Percentiles rank a stretch among this genome's conserved stretches.
These are phyloP conservation scores for Clitarchus hookeri DNA, from an alignment of 2,888 invertebrate genomes.

Conservation along the genomic window DNA sequence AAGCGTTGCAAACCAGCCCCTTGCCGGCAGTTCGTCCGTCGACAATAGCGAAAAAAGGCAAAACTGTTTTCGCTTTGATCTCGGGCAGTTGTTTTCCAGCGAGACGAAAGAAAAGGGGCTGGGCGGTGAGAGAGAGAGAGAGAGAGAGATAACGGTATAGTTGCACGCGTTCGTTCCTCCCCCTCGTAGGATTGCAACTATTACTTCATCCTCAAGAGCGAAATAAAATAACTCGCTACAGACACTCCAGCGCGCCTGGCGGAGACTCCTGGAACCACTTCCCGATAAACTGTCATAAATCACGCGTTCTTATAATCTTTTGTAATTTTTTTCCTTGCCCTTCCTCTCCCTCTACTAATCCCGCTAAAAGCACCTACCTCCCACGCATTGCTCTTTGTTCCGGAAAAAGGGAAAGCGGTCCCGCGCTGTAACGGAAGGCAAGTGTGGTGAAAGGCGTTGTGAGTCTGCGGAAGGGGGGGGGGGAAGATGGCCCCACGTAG, in stretches of 20 bases:
- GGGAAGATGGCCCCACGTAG: neutral
- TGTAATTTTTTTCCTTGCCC: neutral
- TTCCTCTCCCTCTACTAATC: neutral
- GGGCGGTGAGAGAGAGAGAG: neutral
- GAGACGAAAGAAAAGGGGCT: no score
- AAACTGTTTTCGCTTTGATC: neutral
- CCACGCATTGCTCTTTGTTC: neutral
- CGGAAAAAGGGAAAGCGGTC: neutral
- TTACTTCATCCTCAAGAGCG: neutral
- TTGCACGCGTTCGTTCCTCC: neutral
- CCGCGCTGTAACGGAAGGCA: neutral
- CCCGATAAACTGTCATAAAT: constrained; percentile 10
- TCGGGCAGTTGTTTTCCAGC: neutral
- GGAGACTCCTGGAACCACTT: neutral
- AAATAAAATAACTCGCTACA: neutral
- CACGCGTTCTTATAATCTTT: constrained; percentile 9
- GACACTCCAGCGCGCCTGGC: neutral
- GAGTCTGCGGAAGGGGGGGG: neutral
- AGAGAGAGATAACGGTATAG: neutral
- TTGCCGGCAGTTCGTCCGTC: neutral
- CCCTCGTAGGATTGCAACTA: neutral
- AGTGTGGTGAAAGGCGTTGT: no score
- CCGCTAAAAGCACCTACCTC: constrained; percentile 14
- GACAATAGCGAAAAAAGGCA: neutral
- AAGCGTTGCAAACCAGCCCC: neutral